Conservation (phyloP, 2,888 invertebrate species). For the Fragum fragum region DNA sequence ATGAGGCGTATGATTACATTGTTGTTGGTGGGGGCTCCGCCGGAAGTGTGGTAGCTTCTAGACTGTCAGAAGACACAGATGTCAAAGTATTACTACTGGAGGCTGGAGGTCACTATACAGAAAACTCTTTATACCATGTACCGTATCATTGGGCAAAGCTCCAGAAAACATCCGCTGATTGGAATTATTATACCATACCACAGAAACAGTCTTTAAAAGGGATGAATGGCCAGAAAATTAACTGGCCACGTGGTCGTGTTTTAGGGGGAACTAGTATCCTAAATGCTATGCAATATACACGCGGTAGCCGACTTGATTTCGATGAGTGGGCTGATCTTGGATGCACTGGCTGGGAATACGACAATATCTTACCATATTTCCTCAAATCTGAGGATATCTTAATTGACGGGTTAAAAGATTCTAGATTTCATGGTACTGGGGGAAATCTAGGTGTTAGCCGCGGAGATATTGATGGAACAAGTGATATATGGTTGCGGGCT, state of each 20-base stretch:
- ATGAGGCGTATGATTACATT: slow-evolving; percentile 26
- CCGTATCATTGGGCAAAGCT: slow-evolving; percentile 87
- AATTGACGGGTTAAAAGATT: slow-evolving; percentile 1
- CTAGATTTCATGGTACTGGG: not conserved
- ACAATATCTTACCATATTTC: not conserved
- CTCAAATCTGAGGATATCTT: not conserved
- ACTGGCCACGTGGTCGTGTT: slow-evolving; percentile 38
- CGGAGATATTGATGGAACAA: slow-evolving; percentile 8
- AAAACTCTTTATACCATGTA: slow-evolving; percentile 85
- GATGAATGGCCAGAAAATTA: not conserved
- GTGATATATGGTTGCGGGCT: slow-evolving; percentile 21
- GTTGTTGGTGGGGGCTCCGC: slow-evolving; percentile 87
- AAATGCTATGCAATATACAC: slow-evolving; percentile 35
- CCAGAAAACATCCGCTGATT: slow-evolving; percentile 76
- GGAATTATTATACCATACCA: slow-evolving; percentile 86
- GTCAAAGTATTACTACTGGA: slow-evolving; percentile 84
- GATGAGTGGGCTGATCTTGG: slow-evolving; percentile 38
- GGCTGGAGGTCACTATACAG: slow-evolving; percentile 87
- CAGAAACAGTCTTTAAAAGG: slow-evolving; percentile 79
- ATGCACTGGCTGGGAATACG: slow-evolving; percentile 17
- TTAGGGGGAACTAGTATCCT: slow-evolving; percentile 35
- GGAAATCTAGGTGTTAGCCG: not conserved
- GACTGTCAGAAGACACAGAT: slow-evolving; percentile 77
- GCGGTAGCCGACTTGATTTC: slow-evolving; percentile 36
- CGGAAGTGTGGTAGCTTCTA: slow-evolving; percentile 87